Evolutionary conservation across 1,140 invertebrate genomes (phyloP).

Genomic region (Anagrus nilaparvatae): DNA sequence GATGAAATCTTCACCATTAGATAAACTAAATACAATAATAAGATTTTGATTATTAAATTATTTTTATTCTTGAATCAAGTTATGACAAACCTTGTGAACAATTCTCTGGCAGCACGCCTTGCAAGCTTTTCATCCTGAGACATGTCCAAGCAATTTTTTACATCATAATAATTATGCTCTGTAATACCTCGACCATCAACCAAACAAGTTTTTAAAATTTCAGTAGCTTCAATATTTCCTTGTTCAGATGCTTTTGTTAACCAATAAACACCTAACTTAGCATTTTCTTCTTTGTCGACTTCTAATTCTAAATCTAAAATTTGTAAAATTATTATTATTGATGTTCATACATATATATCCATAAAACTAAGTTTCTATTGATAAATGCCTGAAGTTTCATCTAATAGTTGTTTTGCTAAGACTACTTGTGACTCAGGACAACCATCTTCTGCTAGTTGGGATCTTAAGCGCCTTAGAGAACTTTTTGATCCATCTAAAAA

Average conservation of each 20-base stretch:
- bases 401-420: conserved; percentile 61
- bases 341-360: neutral
- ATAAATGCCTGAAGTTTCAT: conserved; percentile 61
- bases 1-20: conserved; percentile 76
- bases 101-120: conserved; percentile 68
- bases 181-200: conserved; percentile 68
- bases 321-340: conserved; percentile 16
- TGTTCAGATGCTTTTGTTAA: conserved; percentile 80
- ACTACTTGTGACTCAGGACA: conserved; percentile 73
- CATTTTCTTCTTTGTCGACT: conserved; percentile 52
- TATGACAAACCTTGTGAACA: conserved; percentile 59
- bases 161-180: conserved; percentile 70
- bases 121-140: conserved; percentile 76
- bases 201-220: conserved; percentile 67
- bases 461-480: conserved; percentile 54
- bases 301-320: conserved; percentile 37
- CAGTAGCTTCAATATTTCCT: conserved; percentile 76
- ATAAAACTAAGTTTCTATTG: too few species aligned
- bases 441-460: conserved; percentile 66
- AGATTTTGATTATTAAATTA: conserved; percentile 8
- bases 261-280: conserved; percentile 70
- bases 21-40: conserved; percentile 46
- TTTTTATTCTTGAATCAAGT: neutral
- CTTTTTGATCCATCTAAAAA: conserved; percentile 53
- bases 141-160: conserved; percentile 72